Evolutionary conservation across 2,888 invertebrate genomes (phyloP), one percentile per base, ranked within the genome.

Genomic region (Cheiracanthium punctorium): DNA sequence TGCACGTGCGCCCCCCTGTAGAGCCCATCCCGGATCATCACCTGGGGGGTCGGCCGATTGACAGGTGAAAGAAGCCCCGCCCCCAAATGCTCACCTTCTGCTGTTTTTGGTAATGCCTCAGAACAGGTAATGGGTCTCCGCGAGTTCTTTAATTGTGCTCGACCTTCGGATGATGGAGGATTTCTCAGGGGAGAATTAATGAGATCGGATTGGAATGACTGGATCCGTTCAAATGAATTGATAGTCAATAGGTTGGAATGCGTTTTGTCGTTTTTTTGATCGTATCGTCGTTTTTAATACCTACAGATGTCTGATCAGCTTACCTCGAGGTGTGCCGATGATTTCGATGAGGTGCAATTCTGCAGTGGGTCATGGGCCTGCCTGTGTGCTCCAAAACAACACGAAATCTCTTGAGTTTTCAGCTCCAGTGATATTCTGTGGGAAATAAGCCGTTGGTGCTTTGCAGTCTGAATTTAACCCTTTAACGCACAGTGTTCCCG

Each of bases 21-120:
- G 85, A 32, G 85, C 85, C 85, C 80, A 85, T 80, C 85, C 85
- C 85, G 85, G 85, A 85, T 85, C 80, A 85, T 79, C 79, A 85
- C 85, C 79, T 80, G 85, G 80, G 85, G 85, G 85, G 85, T 84
- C 82, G 79, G 67, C 43, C 84, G 79, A 85, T 80, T 85, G 85
- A 84, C 82, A 84, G 82, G 72, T 84, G 82, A 76, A 81, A 81
- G 76, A 82, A 72, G 72, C 82, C 58, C 82, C 82, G 75, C 82
- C 77, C 77, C 77, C 72, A 69, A 75, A 82, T 75, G 75, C 82
- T 84, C 82, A 84, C 82, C 79, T 43, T 79, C 65, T 72, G 82
- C 82, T 82, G 82, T 84, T 76, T 76, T 71, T 76, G 76, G 82
- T 76, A 82, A 82, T 82, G 71, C 64, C 48, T 82, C 71, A n/a